Evolutionary conservation across 2,888 invertebrate genomes (phyloP).

Genomic region (Resseliella maxima): DNA sequence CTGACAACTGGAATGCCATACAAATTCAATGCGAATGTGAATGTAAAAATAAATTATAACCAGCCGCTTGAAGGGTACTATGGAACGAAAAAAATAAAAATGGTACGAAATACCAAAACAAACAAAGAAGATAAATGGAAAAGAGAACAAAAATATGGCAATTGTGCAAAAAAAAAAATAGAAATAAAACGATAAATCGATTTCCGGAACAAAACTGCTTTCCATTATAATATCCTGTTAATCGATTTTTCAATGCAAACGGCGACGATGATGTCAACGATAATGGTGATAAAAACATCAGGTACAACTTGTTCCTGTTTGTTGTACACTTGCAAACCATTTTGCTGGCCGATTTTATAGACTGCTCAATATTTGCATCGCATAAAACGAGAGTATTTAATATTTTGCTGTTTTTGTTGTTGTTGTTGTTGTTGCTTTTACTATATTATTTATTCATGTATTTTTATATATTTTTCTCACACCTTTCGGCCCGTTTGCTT

Average conservation of each 20-base stretch:
- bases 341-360: slow-evolving; percentile 15
- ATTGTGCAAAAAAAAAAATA: neutral
- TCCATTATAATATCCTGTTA: slow-evolving; percentile 24
- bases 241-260: slow-evolving; percentile 39
- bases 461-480: no score
- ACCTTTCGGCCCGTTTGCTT: no score
- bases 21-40: neutral
- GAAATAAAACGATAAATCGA: neutral
- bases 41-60: neutral
- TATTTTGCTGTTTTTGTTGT: neutral
- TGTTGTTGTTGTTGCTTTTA: neutral
- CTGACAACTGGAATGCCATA: neutral
- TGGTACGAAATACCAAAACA: neutral
- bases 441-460: neutral
- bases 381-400: neutral
- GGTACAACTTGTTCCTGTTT: neutral
- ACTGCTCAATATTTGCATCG: neutral
- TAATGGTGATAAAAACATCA: slow-evolving; percentile 12
- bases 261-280: slow-evolving; percentile 12
- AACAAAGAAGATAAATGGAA: neutral
- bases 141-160: slow-evolving; percentile 2
- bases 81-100: neutral
- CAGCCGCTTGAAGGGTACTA: neutral
- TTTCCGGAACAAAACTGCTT: slow-evolving; percentile 40
- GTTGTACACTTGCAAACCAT: slow-evolving; percentile 1